phyloP scores from a whole-genome alignment of 2,888 invertebrate genomes.

The Mystacides longicornis region DNA sequence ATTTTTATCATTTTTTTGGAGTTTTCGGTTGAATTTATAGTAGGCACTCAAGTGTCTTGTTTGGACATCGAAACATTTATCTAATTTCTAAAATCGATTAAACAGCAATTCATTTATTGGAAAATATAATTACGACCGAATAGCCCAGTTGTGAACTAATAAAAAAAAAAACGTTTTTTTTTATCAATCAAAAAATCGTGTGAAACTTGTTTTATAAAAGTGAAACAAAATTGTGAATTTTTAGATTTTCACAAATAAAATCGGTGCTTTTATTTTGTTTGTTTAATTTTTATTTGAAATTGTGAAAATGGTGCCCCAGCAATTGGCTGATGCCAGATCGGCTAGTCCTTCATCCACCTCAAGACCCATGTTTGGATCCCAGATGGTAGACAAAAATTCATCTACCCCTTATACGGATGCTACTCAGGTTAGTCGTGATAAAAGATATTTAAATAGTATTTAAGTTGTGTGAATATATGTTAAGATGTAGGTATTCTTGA shows the following conservation, averaged over 20 bases:
- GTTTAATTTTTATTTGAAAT: constrained; percentile 4
- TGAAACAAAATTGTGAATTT: neutral
- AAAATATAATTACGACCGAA: constrained; percentile 8
- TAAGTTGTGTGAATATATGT: neutral
- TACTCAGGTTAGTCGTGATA: constrained; percentile 66
- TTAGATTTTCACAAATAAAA: neutral
- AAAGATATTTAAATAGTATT: neutral
- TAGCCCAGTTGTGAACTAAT: constrained; percentile 10
- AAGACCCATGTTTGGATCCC: constrained; percentile 79
- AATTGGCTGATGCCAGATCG: constrained; percentile 52
- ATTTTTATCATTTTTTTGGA: constrained; percentile 8
- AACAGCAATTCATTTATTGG: too few species aligned
- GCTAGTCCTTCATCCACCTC: constrained; percentile 55
- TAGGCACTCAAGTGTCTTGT: neutral
- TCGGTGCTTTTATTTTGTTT: neutral
- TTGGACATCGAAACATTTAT: too few species aligned
- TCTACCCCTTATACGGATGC: constrained; percentile 96
- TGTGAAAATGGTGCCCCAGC: constrained; percentile 66
- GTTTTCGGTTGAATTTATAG: constrained; percentile 12
- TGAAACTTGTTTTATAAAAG: constrained; percentile 2
- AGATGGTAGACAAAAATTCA: constrained; percentile 83
- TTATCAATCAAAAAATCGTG: neutral
- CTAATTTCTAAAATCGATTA: too few species aligned
- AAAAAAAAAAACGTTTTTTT: neutral
- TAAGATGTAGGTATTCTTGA: neutral